Percentiles rank a stretch among this genome's conserved stretches.
Evolutionary conservation across 2,113 vertebrate genomes (phyloP).

Genomic region (Gallinago paraguaiae): DNA sequence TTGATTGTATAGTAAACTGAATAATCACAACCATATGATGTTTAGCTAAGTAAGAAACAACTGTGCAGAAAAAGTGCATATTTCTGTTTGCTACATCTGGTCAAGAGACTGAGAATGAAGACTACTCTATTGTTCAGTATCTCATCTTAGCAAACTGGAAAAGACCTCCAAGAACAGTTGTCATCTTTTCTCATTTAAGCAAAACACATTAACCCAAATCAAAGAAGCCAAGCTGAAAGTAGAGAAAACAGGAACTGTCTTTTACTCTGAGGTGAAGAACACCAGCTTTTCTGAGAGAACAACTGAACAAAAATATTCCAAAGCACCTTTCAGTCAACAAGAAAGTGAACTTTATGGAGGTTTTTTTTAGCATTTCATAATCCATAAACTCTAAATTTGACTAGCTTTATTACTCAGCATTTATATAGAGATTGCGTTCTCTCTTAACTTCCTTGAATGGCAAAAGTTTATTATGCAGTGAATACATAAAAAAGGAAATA

Average conservation of each 20-base stretch:
- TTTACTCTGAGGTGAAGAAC: background rate
- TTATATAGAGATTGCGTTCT: background rate
- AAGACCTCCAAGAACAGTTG: background rate
- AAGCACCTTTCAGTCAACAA: background rate
- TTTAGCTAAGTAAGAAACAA: background rate
- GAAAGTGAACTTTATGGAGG: background rate
- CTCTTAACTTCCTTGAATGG: background rate
- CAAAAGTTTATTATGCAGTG: background rate
- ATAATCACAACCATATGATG: background rate
- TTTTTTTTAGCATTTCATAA: background rate
- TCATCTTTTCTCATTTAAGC: background rate
- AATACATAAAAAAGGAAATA: background rate
- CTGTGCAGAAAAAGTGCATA: background rate
- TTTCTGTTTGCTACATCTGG: background rate
- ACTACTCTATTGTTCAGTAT: background rate
- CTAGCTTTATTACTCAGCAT: background rate
- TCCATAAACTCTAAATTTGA: background rate
- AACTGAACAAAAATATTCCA: background rate
- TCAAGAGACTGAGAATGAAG: background rate
- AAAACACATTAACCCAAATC: background rate
- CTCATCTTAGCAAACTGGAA: background rate
- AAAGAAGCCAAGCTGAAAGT: background rate
- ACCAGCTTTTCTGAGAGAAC: background rate
- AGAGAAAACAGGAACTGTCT: background rate
- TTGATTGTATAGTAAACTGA: background rate